Percentiles rank a stretch among this genome's conserved stretches.
Conservation (phyloP, 2,797 vertebrate genomes). For the Varecia variegata region DNA sequence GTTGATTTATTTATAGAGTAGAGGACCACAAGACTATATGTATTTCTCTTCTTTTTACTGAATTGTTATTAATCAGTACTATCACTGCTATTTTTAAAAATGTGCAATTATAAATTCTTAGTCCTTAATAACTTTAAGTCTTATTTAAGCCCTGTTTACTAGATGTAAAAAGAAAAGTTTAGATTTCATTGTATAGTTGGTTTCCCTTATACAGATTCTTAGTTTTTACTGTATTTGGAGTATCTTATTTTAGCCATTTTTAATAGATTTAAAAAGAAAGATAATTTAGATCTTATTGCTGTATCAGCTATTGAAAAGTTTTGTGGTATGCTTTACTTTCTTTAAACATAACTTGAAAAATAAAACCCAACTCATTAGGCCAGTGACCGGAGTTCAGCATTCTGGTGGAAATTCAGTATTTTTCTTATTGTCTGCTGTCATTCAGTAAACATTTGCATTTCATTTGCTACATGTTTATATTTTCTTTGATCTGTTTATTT, state of each 20-base stretch:
- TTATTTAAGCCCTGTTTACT: slow-evolving; percentile 28
- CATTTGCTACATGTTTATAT: slow-evolving; percentile 33
- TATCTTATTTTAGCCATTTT: slow-evolving; percentile 19
- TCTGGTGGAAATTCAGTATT: not conserved
- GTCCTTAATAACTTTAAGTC: slow-evolving; percentile 24
- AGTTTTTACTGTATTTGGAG: not conserved
- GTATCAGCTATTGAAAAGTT: slow-evolving; percentile 24
- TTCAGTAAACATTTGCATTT: slow-evolving; percentile 42
- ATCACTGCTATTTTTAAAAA: slow-evolving; percentile 4
- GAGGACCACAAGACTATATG: not conserved
- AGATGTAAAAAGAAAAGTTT: slow-evolving; percentile 31
- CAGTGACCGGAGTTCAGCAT: not conserved
- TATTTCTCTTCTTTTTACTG: not conserved
- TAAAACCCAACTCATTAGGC: not conserved
- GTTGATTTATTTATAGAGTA: not conserved
- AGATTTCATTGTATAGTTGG: slow-evolving; percentile 2
- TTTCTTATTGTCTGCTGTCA: slow-evolving; percentile 5
- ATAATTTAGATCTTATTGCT: slow-evolving; percentile 16
- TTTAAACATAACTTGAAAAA: slow-evolving; percentile 42
- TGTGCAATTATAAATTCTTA: not conserved
- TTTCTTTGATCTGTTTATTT: not conserved
- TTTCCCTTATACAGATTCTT: not conserved
- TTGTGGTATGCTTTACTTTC: not conserved
- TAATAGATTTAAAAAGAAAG: slow-evolving; percentile 7
- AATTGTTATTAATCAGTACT: not conserved